phyloP scores from a whole-genome alignment of 2,797 vertebrate species.

The Anguilla marmorata region DNA sequence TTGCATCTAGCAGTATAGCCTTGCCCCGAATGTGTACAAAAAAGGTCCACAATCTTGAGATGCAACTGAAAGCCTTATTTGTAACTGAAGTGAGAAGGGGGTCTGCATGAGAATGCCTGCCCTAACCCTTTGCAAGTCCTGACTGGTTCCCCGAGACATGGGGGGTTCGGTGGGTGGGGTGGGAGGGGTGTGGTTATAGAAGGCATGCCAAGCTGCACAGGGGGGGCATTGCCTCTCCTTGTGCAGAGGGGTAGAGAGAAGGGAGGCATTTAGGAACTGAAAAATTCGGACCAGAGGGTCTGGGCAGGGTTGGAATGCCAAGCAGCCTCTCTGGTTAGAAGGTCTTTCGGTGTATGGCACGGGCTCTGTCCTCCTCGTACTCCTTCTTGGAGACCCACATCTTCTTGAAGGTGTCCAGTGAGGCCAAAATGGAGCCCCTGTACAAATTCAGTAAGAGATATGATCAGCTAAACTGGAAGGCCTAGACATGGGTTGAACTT shows the following conservation, averaged over 20 bases:
- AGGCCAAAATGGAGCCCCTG: conserved; percentile 88
- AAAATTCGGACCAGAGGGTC: conserved; percentile 21
- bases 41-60: conserved; percentile 48
- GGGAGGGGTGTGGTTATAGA: neutral
- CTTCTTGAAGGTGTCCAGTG: conserved; percentile 90
- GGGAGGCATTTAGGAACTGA: neutral
- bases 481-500: neutral
- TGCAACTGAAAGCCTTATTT: conserved; percentile 45
- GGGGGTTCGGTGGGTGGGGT: conserved; percentile 29
- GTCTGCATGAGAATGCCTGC: conserved; percentile 54
- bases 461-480: neutral
- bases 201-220: conserved; percentile 12
- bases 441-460: neutral
- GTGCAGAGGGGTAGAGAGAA: neutral
- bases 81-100: conserved; percentile 30
- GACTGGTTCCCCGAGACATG: conserved; percentile 15
- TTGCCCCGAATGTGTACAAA: conserved; percentile 38
- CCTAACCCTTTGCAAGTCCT: conserved; percentile 44
- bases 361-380: conserved; percentile 85
- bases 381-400: conserved; percentile 95
- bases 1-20: conserved; percentile 45
- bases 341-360: conserved; percentile 90
- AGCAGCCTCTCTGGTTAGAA: conserved; percentile 68
- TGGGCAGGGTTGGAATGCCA: neutral
- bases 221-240: neutral